Base-by-base conservation (phyloP, 2,797 vertebrate species). In the Pangasius sanitwongsei region DNA sequence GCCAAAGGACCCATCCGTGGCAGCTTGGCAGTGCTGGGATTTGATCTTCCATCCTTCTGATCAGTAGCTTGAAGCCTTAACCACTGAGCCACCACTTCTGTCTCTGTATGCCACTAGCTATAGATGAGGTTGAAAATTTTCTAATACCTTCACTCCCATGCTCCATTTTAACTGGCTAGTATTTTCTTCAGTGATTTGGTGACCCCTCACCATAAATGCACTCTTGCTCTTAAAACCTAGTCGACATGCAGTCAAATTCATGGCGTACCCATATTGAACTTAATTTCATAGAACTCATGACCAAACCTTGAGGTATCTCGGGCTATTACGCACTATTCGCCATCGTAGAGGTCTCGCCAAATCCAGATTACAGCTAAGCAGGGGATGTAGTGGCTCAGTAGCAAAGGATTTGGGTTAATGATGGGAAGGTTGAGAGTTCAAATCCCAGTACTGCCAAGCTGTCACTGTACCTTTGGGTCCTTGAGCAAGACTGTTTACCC, bases 361-460 rank as follows among this genome's bases (percentile, higher is more conserved):
- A 37, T 59, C 50, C 50, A 31, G 28, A 78, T 59, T 59, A 81
- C 20, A 44, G 3, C 25, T 50, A 69, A 84, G 63, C 44, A 53
- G 61, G 15, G 41, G 41, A 67, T 50, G 28, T 69, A 28, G 82
- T 67, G n/a, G 44, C 44, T 53, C 83, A 50, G 63, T 53, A 50
- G 48, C 53, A 34, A 67, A 69, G 63, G 65, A 23, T 53, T 53
- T 84, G 8, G 83, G n/a, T 84, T 84, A 50, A 53, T 69, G 83
- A 34, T 85, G 13, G 65, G 28, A 85, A 69, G 63, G 18, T 34
- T n/a, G 37, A 34, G 34, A 28, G 83, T 34, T 50, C 12, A 67
- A 84, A 23, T 34, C 53, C 53, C 53, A 59, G 23, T 53, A 41
- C 80, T 6, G 8, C 9, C 34, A 15, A 63, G 34, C 11, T 61